Evolutionary conservation across 1,140 invertebrate species (phyloP).

Genomic region (Sycophila sp.): DNA sequence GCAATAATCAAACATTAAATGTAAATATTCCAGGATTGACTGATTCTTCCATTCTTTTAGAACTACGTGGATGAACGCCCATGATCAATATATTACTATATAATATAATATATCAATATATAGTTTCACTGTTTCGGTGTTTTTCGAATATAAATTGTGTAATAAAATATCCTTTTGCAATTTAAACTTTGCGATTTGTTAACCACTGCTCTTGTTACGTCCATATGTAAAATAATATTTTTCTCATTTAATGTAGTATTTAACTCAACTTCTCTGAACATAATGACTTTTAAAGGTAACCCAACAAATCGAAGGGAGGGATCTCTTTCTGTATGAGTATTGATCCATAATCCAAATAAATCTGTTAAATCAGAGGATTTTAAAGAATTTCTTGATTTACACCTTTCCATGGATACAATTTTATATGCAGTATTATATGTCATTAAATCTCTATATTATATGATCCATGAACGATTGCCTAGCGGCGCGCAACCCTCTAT

Average conservation of each 20-base stretch:
- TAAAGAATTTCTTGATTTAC: slow-evolving; percentile 2
- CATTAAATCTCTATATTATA: too few species aligned
- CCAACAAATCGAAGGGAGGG: too few species aligned
- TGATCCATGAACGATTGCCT: too few species aligned
- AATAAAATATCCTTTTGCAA: slow-evolving; percentile 37
- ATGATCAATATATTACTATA: slow-evolving; percentile 7
- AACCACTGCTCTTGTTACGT: too few species aligned
- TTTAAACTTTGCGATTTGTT: slow-evolving; percentile 12
- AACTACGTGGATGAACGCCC: not conserved
- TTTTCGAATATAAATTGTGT: slow-evolving; percentile 15
- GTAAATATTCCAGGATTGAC: not conserved
- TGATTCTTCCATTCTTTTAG: slow-evolving; percentile 3
- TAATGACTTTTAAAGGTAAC: too few species aligned
- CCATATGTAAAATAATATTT: slow-evolving; percentile 11
- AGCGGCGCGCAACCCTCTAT: too few species aligned
- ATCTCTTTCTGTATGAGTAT: slow-evolving; percentile 10
- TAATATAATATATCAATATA: not conserved
- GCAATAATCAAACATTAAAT: not conserved
- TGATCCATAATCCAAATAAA: slow-evolving; percentile 14
- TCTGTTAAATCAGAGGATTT: slow-evolving; percentile 16
- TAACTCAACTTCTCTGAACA: not conserved
- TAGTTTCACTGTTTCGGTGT: not conserved
- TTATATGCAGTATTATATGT: too few species aligned
- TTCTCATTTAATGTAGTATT: not conserved
- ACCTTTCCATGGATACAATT: slow-evolving; percentile 12